Evolutionary conservation across 2,113 vertebrate species (phyloP).

Genomic region (Galbula dea): DNA sequence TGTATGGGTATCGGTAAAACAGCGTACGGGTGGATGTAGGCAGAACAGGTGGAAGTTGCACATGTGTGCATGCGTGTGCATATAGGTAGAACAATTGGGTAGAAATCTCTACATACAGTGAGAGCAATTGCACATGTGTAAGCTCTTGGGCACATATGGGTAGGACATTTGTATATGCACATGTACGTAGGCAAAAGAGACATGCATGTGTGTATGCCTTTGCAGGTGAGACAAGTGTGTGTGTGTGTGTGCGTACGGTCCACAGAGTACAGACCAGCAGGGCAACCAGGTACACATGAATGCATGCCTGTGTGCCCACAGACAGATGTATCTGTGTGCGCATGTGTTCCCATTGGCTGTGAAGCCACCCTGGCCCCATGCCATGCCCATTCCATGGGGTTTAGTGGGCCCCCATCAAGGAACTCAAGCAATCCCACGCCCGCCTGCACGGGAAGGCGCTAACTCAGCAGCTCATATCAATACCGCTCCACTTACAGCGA

Average conservation of each 20-base stretch:
- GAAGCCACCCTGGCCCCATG: too few species aligned
- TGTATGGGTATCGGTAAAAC: accelerated
- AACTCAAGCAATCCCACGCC: not conserved
- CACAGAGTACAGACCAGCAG: too few species aligned
- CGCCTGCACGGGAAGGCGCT: conserved; percentile 26
- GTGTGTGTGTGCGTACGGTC: not conserved
- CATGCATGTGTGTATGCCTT: not conserved
- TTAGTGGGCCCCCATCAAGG: not conserved
- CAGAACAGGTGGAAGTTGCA: not conserved
- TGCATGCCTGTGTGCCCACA: accelerated
- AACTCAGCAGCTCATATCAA: conserved; percentile 74
- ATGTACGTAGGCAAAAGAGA: not conserved
- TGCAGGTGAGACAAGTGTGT: not conserved
- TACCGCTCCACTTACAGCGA: conserved; percentile 71
- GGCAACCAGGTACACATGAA: accelerated
- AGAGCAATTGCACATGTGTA: accelerated
- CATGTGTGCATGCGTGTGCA: accelerated
- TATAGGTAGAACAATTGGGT: not conserved
- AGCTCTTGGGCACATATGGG: accelerated
- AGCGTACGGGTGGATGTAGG: not conserved
- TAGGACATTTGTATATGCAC: not conserved
- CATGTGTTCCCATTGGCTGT: not conserved
- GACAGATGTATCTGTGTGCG: too few species aligned
- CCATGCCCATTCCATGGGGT: not conserved
- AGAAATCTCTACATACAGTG: accelerated